Conservation (phyloP, 2,113 vertebrate genomes). For the Melanerpes formicivorus region DNA sequence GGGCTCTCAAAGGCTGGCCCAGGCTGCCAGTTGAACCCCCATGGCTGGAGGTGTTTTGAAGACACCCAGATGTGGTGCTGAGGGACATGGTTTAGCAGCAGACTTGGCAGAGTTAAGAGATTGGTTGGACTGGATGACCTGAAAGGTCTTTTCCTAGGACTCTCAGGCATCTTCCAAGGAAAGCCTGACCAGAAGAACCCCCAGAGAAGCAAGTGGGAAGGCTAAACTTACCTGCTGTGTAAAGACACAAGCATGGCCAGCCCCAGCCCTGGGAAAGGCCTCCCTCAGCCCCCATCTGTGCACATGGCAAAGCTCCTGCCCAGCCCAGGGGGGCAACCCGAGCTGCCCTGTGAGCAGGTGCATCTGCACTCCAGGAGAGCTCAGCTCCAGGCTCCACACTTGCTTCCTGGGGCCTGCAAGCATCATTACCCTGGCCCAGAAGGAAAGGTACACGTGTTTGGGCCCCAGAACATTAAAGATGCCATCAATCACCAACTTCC, state of each 20-base stretch:
- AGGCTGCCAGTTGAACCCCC: too few species aligned
- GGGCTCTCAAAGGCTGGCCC: too few species aligned
- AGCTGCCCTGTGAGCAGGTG: conserved; percentile 25
- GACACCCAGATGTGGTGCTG: too few species aligned
- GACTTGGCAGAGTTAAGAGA: too few species aligned
- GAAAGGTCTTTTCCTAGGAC: too few species aligned
- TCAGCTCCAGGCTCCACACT: conserved; percentile 15
- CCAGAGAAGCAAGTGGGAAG: rapidly evolving
- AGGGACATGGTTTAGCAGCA: too few species aligned
- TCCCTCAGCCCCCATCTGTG: neutral
- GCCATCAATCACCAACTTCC: conserved; percentile 47
- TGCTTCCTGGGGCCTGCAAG: neutral
- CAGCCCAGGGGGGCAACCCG: neutral
- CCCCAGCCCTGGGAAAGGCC: neutral
- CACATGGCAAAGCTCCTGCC: neutral
- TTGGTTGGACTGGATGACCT: too few species aligned
- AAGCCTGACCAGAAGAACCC: neutral
- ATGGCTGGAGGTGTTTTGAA: too few species aligned
- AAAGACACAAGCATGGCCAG: neutral
- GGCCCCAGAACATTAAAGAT: conserved; percentile 40
- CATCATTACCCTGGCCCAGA: neutral
- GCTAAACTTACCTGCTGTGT: rapidly evolving
- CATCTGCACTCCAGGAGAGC: conserved; percentile 7
- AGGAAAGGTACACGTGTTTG: conserved; percentile 37
- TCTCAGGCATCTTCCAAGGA: neutral